Base-by-base conservation (phyloP, 2,888 invertebrate genomes). In the Pseudanteris insignis region DNA sequence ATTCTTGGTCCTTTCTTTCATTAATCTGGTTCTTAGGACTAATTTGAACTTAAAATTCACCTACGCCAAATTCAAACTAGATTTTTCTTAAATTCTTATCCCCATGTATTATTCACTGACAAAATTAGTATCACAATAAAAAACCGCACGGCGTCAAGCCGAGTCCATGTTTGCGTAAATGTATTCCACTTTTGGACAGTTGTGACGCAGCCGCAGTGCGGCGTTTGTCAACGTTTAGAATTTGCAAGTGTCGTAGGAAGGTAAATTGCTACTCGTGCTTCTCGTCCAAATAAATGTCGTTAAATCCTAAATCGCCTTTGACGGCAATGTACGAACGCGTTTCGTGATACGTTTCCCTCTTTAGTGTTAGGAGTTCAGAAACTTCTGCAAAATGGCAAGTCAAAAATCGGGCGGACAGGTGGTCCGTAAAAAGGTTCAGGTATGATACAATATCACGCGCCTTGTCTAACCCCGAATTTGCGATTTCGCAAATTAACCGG, bases 381-480 rank as follows among this genome's bases (percentile, higher is more conserved):
- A 9, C 21, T 11, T 1, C 5, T 15, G 8, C 18, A 25, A 53
- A 73, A 82, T 82, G 82, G 80, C 82, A 74, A 72, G 81, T 58
- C 81, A 81, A 65, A 82, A 82, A 69, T 77, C 81, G 64, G 80
- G 82, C 67, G 81, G 82, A 54, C 83, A 83, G 69, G 81, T 79
- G 63, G 81, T 80, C 64, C 78, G 83, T 38, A 84, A 84, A 70
- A 84, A 84, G 80, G 82, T 84, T 14, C 84, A 84, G 81, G 84
- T 83, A 79, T n/a, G n/a, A n/a, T n/a, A n/a, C n/a, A n/a, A n/a
- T n/a, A n/a, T n/a, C n/a, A n/a, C n/a, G n/a, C n/a, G n/a, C n/a
- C n/a, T n/a, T n/a, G n/a, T n/a, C n/a, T n/a, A n/a, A n/a, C n/a
- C n/a, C n/a, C n/a, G n/a, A n/a, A n/a, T n/a, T n/a, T n/a, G n/a